phyloP scores from a whole-genome alignment of 2,113 vertebrate species.

The Sapayoa aenigma region DNA sequence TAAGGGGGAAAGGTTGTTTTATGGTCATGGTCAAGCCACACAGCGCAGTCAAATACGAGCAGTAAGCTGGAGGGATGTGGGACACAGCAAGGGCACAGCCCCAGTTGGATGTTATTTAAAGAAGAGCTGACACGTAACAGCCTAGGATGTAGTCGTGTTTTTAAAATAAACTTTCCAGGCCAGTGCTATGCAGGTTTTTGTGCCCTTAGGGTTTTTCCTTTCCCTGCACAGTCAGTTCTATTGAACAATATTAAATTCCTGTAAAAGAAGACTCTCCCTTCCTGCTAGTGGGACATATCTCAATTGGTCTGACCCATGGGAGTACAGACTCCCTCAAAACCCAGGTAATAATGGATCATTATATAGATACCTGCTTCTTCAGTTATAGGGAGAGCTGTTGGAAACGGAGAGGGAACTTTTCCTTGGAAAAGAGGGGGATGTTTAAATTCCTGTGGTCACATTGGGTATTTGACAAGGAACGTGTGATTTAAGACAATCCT shows the following conservation, averaged over 20 bases:
- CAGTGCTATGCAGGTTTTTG: background rate
- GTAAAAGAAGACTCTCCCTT: slow-evolving; percentile 6
- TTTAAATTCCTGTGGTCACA: background rate
- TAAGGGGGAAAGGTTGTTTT: background rate
- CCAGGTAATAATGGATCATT: background rate
- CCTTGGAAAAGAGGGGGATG: background rate
- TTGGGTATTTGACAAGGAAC: background rate
- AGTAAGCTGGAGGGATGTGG: background rate
- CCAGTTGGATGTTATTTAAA: slow-evolving; percentile 7
- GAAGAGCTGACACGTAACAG: background rate
- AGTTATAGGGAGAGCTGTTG: background rate
- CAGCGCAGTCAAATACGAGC: background rate
- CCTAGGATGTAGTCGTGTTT: background rate
- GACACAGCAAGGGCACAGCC: background rate
- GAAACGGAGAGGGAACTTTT: background rate
- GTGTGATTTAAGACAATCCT: background rate
- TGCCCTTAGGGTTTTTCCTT: slow-evolving; percentile 25
- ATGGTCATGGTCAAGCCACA: background rate
- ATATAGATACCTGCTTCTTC: background rate
- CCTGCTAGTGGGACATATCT: background rate
- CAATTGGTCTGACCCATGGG: background rate
- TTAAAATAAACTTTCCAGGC: slow-evolving; percentile 28
- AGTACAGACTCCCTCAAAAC: background rate
- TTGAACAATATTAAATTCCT: slow-evolving; percentile 49
- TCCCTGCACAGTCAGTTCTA: background rate